Percentiles rank a stretch among this genome's conserved stretches.
phyloP scores from a whole-genome alignment of 2,113 vertebrate genomes.

The Semnornis frantzii region DNA sequence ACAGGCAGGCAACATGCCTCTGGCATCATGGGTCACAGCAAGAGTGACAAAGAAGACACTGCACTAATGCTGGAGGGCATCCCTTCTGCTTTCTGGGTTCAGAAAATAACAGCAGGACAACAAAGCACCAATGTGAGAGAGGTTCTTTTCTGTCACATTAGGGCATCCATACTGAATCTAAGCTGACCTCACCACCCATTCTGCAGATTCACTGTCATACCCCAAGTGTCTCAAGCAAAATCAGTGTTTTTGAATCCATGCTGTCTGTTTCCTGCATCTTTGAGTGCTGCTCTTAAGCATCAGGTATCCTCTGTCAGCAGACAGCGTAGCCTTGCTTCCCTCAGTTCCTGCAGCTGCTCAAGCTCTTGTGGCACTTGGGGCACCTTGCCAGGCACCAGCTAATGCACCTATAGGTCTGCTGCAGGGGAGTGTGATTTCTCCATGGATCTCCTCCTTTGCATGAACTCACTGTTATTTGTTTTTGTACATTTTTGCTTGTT shows the following conservation, averaged over 20 bases:
- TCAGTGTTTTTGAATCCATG: neutral
- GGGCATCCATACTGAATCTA: neutral
- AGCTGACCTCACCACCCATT: neutral
- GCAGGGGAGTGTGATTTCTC: neutral
- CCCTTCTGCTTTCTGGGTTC: neutral
- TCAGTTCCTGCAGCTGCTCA: accelerated
- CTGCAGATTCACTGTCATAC: neutral
- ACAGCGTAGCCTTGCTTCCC: neutral
- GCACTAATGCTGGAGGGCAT: neutral
- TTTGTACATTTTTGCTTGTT: neutral
- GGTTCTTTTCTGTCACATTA: neutral
- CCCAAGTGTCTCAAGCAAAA: neutral
- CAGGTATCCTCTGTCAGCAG: neutral
- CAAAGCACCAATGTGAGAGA: neutral
- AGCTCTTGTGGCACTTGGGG: accelerated
- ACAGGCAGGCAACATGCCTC: neutral
- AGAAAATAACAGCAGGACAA: neutral
- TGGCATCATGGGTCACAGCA: neutral
- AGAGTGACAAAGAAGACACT: neutral
- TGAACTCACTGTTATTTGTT: neutral
- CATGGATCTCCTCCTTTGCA: neutral
- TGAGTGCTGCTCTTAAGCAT: neutral
- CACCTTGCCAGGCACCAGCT: neutral
- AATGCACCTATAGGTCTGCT: neutral
- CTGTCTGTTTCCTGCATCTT: neutral